Conservation (phyloP, 2,113 vertebrate genomes). For the Bubo blakistoni region DNA sequence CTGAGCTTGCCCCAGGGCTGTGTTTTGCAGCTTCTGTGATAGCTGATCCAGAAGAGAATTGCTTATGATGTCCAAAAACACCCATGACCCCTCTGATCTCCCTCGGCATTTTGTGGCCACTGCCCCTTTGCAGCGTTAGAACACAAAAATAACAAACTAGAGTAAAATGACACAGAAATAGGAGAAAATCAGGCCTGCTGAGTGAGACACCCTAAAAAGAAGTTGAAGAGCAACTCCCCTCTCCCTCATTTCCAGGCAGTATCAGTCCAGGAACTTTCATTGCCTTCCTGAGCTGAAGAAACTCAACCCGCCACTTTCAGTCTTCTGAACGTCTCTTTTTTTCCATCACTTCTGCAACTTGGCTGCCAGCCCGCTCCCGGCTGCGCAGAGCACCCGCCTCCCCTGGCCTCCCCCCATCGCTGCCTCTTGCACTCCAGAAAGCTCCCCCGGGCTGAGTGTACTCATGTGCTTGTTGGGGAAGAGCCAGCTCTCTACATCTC, state of each 20-base stretch:
- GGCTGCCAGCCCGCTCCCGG: not conserved
- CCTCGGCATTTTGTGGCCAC: not conserved
- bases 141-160: not conserved
- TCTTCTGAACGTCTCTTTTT: not conserved
- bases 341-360: not conserved
- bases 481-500: not conserved
- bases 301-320: not conserved
- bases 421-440: not conserved
- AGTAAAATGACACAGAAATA: not conserved
- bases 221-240: not conserved
- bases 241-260: not conserved
- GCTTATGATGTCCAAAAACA: not conserved
- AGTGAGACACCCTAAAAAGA: not conserved
- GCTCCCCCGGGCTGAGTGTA: fast-evolving
- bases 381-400: not conserved
- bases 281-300: not conserved
- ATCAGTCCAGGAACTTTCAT: not conserved
- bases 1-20: too few species aligned
- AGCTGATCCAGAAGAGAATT: not conserved
- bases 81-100: not conserved
- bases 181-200: not conserved
- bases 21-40: not conserved
- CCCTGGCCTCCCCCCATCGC: fast-evolving
- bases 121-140: not conserved
- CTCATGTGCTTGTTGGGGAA: not conserved